Evolutionary conservation across 2,888 invertebrate species (phyloP), one percentile per base, ranked within the genome.

Genomic region (Odontocolon sp.): DNA sequence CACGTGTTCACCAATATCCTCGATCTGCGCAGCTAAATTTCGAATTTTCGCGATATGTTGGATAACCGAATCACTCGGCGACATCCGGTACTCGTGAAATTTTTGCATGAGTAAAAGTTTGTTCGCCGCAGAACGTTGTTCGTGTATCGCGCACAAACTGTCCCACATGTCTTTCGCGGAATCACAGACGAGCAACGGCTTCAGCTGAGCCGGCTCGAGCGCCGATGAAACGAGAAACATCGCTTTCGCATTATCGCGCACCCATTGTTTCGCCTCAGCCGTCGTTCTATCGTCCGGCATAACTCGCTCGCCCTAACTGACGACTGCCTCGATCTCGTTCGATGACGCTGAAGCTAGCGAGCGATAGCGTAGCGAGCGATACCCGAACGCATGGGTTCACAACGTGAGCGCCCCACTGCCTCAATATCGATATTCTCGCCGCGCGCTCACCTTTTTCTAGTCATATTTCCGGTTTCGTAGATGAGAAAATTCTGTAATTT

Each of bases 161-260:
- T 31, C 56, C 82, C 83, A 85, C 82, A 84, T 84, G 21, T 83
- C 57, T 1, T 56, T 54, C 0, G 83, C 82, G 1, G 82, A 81
- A 1, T 56, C 54, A 14, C 84, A 82, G 2, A 28, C 76, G 2
- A 83, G 9, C 11, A 85, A 18, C 33, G 56, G 70, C 11, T 83
- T 75, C 1, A 79, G 47, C 31, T 84, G 82, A 0, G 47, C 45
- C 0, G 67, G 9, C 18, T 82, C 82, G 2, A 82, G 57, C 16
- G 82, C 42, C 4, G 81, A 74, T 0, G 82, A 79, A 4, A 84
- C 74, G 0, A 82, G 4, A 23, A 42, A 82, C 81, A 81, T 83
- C 0, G 83, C 83, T 21, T 54, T 80, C 4, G 83, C 82, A 26
- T 83, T 81, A 18, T 81, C 76, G 8, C 68, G 77, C 6, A 50